These are phyloP conservation scores for Nephrotoma flavescens DNA, from an alignment of 2,888 invertebrate species.

Conservation along the genomic window DNA sequence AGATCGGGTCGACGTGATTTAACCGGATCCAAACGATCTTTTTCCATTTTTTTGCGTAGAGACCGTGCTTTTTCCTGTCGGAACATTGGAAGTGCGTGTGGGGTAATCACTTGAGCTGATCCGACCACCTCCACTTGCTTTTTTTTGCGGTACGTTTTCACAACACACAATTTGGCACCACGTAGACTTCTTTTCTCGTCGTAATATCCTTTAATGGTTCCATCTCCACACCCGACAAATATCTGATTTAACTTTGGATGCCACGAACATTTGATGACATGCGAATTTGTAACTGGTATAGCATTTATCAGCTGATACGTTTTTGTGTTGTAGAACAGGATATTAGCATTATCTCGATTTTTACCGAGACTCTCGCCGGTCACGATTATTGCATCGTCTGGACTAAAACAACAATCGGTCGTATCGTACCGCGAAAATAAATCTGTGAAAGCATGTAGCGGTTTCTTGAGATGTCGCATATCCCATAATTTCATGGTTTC, in stretches of 20 bases:
- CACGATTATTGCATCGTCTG: conserved; percentile 76
- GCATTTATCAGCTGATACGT: conserved; percentile 59
- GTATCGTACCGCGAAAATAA: conserved; percentile 76
- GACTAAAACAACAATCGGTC: conserved; percentile 65
- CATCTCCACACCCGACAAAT: conserved; percentile 83
- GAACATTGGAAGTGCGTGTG: conserved; percentile 90
- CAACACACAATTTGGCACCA: conserved; percentile 81
- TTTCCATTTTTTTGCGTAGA: conserved; percentile 79
- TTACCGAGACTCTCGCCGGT: conserved; percentile 74
- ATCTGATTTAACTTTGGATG: conserved; percentile 97
- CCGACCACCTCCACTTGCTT: conserved; percentile 77
- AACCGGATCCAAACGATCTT: conserved; percentile 73
- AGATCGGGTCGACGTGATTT: conserved; percentile 71
- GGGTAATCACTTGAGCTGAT: conserved; percentile 88
- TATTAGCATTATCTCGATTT: conserved; percentile 44
- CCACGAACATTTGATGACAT: conserved; percentile 83
- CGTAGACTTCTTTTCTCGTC: conserved; percentile 74
- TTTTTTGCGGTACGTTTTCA: conserved; percentile 62
- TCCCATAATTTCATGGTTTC: conserved; percentile 95
- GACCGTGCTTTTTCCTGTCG: conserved; percentile 81
- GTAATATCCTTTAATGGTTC: conserved; percentile 78
- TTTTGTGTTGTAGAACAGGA: conserved; percentile 67
- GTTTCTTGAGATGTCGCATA: conserved; percentile 63
- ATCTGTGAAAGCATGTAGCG: conserved; percentile 49
- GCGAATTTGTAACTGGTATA: conserved; percentile 63